Percentiles rank a stretch among this genome's conserved stretches.
Evolutionary conservation across 2,113 vertebrate genomes (phyloP).

Genomic region (Malurus alboscapulatus): DNA sequence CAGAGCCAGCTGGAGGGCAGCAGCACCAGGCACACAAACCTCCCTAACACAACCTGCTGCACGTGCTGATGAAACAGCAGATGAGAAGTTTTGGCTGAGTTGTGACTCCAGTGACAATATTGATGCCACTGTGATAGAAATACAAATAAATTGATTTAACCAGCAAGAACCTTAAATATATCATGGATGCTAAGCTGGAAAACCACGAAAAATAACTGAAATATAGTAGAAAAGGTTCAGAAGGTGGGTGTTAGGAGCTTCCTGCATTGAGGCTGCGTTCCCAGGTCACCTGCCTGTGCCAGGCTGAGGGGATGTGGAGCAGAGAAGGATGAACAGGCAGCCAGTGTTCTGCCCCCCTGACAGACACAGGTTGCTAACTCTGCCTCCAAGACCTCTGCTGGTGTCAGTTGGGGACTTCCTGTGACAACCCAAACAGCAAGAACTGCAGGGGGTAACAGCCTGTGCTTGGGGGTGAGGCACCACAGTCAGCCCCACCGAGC

Average conservation of each 20-base stretch:
- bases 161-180: neutral
- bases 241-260: neutral
- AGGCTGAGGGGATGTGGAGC: fast-evolving
- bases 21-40: neutral
- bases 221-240: neutral
- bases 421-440: neutral
- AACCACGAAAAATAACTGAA: neutral
- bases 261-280: fast-evolving
- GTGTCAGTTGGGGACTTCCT: neutral
- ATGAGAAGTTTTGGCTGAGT: neutral
- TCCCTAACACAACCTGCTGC: neutral
- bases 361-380: neutral
- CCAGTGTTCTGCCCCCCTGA: neutral
- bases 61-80: neutral
- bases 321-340: neutral
- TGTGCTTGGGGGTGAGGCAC: fast-evolving
- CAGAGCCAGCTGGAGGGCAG: neutral
- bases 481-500: neutral
- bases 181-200: neutral
- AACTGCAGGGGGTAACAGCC: neutral
- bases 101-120: neutral
- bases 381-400: neutral
- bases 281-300: neutral
- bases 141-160: neutral
- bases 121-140: neutral